Percentiles rank a stretch among this genome's conserved stretches.
Evolutionary conservation across 1,140 invertebrate species (phyloP).

Genomic region (Drosophila rufa): DNA sequence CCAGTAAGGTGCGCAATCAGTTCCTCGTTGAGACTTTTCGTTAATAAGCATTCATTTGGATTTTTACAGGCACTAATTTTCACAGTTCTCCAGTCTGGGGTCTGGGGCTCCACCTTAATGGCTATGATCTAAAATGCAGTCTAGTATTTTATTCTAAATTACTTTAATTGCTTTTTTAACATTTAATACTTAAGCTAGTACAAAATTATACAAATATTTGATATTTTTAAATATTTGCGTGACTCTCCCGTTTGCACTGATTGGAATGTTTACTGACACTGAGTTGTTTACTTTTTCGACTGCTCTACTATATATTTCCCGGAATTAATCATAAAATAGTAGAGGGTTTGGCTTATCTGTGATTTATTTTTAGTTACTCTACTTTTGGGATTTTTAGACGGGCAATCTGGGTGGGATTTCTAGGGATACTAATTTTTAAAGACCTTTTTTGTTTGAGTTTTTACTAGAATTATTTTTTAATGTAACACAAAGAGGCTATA

Average conservation of each 20-base stretch:
- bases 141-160: background rate
- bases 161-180: background rate
- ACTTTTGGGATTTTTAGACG: background rate
- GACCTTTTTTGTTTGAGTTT: background rate
- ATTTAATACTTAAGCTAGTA: background rate
- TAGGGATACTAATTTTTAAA: too few species aligned
- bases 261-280: conserved; percentile 1
- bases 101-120: conserved; percentile 5
- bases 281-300: background rate
- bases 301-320: background rate
- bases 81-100: background rate
- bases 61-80: conserved; percentile 1
- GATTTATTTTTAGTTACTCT: background rate
- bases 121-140: background rate
- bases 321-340: conserved; percentile 1
- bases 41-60: conserved; percentile 10
- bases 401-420: background rate
- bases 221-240: background rate
- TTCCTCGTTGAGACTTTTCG: conserved; percentile 32
- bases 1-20: conserved; percentile 22
- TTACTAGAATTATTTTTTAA: too few species aligned
- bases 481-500: too few species aligned
- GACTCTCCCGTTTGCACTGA: background rate
- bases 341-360: background rate
- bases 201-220: too few species aligned